Conservation (phyloP, 2,797 vertebrate genomes). For the Sebastes alutus region DNA sequence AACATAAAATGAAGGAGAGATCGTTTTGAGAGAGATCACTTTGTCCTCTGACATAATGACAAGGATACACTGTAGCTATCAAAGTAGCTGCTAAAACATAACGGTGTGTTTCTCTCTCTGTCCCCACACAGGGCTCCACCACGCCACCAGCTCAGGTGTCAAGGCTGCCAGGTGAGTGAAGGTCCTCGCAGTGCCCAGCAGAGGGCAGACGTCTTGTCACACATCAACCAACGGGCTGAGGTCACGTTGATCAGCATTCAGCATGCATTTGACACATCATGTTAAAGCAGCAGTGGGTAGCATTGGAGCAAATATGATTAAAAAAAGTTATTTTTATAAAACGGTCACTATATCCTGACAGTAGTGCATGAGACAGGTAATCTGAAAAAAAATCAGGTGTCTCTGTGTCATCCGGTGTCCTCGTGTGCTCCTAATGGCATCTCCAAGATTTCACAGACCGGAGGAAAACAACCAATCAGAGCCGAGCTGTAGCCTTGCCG, state of each 20-base stretch:
- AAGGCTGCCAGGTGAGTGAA: conserved; percentile 61
- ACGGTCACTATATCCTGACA: no score
- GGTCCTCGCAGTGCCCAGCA: conserved; percentile 63
- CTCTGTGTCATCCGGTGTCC: no score
- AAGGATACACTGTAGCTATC: neutral
- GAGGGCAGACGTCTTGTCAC: conserved; percentile 74
- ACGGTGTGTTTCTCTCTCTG: neutral
- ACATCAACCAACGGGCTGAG: conserved; percentile 27
- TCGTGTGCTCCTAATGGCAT: no score
- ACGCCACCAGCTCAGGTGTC: conserved; percentile 39
- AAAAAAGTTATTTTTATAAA: no score
- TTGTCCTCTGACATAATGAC: neutral
- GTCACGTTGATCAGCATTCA: conserved; percentile 55
- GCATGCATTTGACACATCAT: conserved; percentile 14
- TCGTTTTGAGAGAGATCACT: neutral
- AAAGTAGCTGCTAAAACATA: neutral
- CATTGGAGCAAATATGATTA: no score
- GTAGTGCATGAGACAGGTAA: no score
- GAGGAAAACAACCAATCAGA: no score
- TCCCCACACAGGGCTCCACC: neutral
- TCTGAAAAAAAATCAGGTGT: no score
- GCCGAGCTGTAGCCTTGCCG: no score
- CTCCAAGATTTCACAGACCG: no score
- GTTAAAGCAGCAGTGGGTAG: neutral
- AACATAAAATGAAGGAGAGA: neutral